phyloP scores from a whole-genome alignment of 2,113 vertebrate genomes.

The Amia ocellicauda region DNA sequence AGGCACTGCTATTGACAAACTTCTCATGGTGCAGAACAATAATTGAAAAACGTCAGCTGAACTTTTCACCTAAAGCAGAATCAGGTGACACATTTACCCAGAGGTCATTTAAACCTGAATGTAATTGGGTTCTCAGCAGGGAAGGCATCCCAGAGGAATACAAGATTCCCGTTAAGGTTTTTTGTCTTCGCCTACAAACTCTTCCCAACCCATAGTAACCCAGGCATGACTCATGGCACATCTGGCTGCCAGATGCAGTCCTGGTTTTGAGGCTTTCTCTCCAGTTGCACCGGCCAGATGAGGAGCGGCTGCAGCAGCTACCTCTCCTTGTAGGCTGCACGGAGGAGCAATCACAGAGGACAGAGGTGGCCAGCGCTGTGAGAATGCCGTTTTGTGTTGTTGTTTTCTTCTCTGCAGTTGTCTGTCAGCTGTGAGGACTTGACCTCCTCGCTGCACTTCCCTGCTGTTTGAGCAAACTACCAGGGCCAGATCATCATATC shows the following conservation, averaged over 20 bases:
- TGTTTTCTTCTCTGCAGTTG: slow-evolving; percentile 30
- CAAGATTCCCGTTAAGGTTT: slow-evolving; percentile 36
- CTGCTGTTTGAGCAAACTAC: slow-evolving; percentile 44
- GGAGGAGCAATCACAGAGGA: background rate
- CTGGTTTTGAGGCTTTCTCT: slow-evolving; percentile 18
- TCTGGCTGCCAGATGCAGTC: slow-evolving; percentile 74
- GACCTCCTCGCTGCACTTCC: slow-evolving; percentile 27
- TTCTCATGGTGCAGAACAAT: too few species aligned
- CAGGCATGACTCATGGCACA: slow-evolving; percentile 71
- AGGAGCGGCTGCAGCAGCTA: slow-evolving; percentile 23
- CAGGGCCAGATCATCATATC: slow-evolving; percentile 39
- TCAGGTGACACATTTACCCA: slow-evolving; percentile 70
- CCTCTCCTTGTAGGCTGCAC: background rate
- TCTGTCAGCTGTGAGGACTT: slow-evolving; percentile 29
- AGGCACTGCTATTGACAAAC: too few species aligned
- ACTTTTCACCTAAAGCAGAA: slow-evolving; percentile 51
- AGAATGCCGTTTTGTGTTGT: slow-evolving; percentile 9
- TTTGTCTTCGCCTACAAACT: slow-evolving; percentile 29
- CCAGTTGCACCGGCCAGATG: slow-evolving; percentile 35
- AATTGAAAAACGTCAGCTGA: slow-evolving; percentile 35
- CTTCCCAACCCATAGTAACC: slow-evolving; percentile 54
- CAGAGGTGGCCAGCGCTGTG: background rate
- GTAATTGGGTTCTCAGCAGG: slow-evolving; percentile 61
- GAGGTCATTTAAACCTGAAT: slow-evolving; percentile 60
- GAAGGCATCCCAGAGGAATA: slow-evolving; percentile 42